phyloP scores from a whole-genome alignment of 37 sponge, comb jelly and placozoan species.

The Halisarca cf. caerulea region DNA sequence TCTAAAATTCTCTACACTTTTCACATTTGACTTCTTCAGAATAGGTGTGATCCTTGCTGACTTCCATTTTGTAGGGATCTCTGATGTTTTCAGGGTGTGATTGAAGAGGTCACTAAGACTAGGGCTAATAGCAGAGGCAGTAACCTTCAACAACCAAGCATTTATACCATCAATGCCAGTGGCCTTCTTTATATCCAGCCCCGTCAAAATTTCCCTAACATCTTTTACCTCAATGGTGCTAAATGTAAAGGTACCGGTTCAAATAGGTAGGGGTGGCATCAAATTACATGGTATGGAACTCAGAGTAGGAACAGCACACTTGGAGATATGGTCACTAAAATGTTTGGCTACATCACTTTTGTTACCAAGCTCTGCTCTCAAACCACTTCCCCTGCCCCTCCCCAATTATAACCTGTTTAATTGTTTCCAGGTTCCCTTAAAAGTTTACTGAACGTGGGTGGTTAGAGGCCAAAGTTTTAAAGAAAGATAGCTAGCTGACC shows the following conservation, averaged over 20 bases:
- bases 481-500: neutral
- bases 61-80: conserved; percentile 9
- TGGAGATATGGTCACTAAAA: neutral
- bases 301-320: neutral
- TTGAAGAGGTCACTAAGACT: conserved; percentile 9
- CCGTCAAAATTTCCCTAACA: neutral
- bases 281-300: neutral
- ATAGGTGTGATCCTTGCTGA: neutral
- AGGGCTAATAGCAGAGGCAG: conserved; percentile 13
- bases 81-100: neutral
- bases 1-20: neutral
- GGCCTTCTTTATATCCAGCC: neutral
- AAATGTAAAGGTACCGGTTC: neutral
- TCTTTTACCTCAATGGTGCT: neutral
- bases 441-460: too few species aligned
- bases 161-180: conserved; percentile 22
- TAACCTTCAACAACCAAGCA: conserved; percentile 2
- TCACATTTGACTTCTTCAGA: neutral
- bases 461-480: neutral
- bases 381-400: too few species aligned
- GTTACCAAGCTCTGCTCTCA: too few species aligned
- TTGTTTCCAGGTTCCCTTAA: too few species aligned
- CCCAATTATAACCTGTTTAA: too few species aligned
- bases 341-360: too few species aligned
- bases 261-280: neutral